Percentiles rank a stretch among this genome's conserved stretches.
Conservation (phyloP, 1,140 invertebrate genomes). For the Lepidurus packardi region DNA sequence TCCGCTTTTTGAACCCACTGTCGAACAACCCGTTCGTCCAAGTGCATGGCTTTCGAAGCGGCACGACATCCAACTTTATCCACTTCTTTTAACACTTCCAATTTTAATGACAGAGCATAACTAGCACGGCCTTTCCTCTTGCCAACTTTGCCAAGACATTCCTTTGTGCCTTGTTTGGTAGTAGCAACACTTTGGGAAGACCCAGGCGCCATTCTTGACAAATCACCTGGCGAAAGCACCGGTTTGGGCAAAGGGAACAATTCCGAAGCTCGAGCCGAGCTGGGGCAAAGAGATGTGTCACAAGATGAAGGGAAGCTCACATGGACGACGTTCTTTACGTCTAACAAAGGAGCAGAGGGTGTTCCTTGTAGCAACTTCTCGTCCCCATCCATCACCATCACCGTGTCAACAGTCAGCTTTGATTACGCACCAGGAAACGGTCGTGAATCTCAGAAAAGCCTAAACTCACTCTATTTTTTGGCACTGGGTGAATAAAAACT, state of each 20-base stretch:
- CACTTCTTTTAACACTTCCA: conserved; percentile 28
- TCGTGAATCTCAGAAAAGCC: background rate
- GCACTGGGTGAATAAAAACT: no score
- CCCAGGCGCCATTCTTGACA: background rate
- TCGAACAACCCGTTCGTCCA: conserved; percentile 30
- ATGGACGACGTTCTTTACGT: background rate
- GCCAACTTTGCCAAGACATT: background rate
- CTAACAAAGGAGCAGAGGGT: background rate
- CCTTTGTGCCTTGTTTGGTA: background rate
- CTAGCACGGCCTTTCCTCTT: conserved; percentile 13
- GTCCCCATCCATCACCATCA: conserved; percentile 2
- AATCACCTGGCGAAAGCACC: background rate
- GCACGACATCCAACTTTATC: conserved; percentile 23
- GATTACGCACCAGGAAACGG: background rate
- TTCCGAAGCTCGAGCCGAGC: background rate
- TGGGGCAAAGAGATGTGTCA: background rate
- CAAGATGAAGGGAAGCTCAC: background rate
- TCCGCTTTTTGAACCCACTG: conserved; percentile 28
- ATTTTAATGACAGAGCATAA: conserved; percentile 29
- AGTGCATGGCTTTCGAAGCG: conserved; percentile 16
- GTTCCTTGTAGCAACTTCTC: background rate
- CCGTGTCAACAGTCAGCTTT: background rate
- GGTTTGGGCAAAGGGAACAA: background rate
- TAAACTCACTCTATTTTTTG: no score
- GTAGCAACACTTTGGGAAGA: background rate